These are phyloP conservation scores for Eurytoma californica DNA, from an alignment of 2,888 invertebrate species.

Conservation along the genomic window DNA sequence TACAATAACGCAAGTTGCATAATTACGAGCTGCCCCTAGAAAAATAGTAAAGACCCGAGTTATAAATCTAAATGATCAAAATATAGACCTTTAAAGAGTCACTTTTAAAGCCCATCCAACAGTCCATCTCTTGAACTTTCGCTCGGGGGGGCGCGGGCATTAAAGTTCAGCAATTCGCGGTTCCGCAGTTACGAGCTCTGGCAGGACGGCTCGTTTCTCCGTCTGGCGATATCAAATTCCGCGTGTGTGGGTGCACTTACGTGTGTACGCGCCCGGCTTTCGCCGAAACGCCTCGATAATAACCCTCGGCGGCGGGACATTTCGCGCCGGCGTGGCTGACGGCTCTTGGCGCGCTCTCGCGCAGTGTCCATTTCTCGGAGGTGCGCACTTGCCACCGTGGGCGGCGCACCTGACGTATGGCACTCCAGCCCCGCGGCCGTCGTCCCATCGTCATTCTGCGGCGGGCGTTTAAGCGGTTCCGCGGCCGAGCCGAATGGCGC, in stretches of 20 bases:
- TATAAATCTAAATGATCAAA: not conserved
- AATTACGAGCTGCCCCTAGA: too few species aligned
- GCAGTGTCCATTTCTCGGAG: slow-evolving; percentile 38
- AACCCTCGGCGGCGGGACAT: slow-evolving; percentile 4
- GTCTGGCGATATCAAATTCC: slow-evolving; percentile 39
- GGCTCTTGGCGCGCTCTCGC: not conserved
- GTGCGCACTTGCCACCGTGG: slow-evolving; percentile 10
- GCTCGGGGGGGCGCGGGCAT: not conserved
- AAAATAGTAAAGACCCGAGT: too few species aligned
- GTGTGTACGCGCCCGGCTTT: slow-evolving; percentile 25
- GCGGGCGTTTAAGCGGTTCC: slow-evolving; percentile 15
- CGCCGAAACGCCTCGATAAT: slow-evolving; percentile 46
- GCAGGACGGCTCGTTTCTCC: not conserved
- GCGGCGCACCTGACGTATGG: slow-evolving; percentile 29
- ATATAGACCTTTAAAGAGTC: not conserved
- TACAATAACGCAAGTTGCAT: too few species aligned
- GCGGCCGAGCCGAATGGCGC: not conserved
- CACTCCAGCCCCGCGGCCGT: not conserved
- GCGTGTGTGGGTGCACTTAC: too few species aligned
- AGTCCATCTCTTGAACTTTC: not conserved
- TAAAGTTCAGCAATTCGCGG: slow-evolving; percentile 47
- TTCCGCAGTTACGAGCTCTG: slow-evolving; percentile 36
- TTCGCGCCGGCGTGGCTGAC: slow-evolving; percentile 32
- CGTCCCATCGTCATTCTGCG: not conserved
- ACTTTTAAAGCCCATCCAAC: not conserved